Evolutionary conservation across 2,113 vertebrate species (phyloP).

Genomic region (Lepisosteus oculatus): DNA sequence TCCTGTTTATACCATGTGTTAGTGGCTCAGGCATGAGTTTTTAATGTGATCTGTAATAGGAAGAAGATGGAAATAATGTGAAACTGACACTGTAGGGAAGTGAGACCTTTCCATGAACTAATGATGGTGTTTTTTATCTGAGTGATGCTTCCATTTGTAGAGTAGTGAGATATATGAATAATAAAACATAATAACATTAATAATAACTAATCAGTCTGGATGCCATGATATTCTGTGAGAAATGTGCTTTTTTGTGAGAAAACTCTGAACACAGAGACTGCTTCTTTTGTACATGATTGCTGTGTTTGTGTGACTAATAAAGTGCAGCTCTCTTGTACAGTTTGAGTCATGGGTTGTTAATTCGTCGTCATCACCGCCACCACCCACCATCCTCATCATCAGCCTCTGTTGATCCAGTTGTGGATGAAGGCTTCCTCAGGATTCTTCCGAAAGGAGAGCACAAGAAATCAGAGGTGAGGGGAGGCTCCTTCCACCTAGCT

Average conservation of each 20-base stretch:
- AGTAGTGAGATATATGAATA: slow-evolving; percentile 74
- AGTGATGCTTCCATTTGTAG: slow-evolving; percentile 65
- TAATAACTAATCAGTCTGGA: slow-evolving; percentile 72
- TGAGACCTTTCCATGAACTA: slow-evolving; percentile 32
- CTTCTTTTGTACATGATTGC: slow-evolving; percentile 73
- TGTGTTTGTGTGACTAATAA: slow-evolving; percentile 78
- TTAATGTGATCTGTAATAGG: slow-evolving; percentile 68
- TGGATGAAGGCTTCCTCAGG: too few relatives aligned
- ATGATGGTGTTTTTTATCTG: slow-evolving; percentile 49
- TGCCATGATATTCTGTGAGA: slow-evolving; percentile 81
- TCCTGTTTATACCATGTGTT: slow-evolving; percentile 54
- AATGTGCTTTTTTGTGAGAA: slow-evolving; percentile 72
- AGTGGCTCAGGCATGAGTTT: slow-evolving; percentile 75
- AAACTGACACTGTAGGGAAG: slow-evolving; percentile 23
- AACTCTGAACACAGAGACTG: slow-evolving; percentile 59
- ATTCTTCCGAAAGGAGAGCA: too few relatives aligned
- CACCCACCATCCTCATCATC: too few relatives aligned
- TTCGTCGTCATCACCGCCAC: slow-evolving; percentile 24
- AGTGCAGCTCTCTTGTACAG: slow-evolving; percentile 76
- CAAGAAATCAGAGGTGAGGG: too few relatives aligned
- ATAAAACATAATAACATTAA: slow-evolving; percentile 59
- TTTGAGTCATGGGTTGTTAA: slow-evolving; percentile 31
- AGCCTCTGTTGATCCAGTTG: too few relatives aligned
- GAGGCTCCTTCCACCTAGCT: too few relatives aligned
- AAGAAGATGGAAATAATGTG: slow-evolving; percentile 24